Conservation (phyloP, 2,113 vertebrate species). For the Siniperca knerii region DNA sequence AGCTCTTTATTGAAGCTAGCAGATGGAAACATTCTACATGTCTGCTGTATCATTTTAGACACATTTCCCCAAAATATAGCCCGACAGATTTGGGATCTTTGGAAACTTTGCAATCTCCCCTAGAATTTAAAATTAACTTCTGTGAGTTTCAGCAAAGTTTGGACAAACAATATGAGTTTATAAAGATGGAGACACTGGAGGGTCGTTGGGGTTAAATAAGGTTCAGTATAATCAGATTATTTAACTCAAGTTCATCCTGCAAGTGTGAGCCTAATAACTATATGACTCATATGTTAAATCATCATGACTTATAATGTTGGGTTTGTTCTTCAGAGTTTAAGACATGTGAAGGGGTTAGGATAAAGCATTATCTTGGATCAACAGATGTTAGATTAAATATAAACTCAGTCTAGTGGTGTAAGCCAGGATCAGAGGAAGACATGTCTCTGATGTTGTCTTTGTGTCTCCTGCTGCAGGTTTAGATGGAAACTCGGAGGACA, state of each 20-base stretch:
- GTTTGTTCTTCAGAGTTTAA: neutral
- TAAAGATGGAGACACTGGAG: neutral
- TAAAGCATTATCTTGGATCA: neutral
- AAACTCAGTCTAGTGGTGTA: neutral
- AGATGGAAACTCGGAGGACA: conserved; percentile 91
- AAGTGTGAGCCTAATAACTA: neutral
- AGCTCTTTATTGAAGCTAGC: neutral
- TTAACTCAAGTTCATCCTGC: neutral
- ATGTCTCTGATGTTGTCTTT: conserved; percentile 17
- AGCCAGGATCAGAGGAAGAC: neutral
- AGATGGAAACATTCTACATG: neutral
- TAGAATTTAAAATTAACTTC: neutral
- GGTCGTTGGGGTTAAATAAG: neutral
- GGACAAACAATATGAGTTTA: neutral
- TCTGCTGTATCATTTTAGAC: neutral
- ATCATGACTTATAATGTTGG: neutral
- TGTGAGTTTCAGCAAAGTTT: neutral
- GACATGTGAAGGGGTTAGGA: neutral
- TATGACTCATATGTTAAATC: neutral
- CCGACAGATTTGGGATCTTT: neutral
- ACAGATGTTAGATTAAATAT: neutral
- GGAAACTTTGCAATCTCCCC: neutral
- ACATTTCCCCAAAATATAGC: neutral
- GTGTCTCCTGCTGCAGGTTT: conserved; percentile 85
- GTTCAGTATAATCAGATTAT: neutral